Base-by-base conservation (phyloP, 1,140 invertebrate genomes). In the Drosophila paulistorum region DNA sequence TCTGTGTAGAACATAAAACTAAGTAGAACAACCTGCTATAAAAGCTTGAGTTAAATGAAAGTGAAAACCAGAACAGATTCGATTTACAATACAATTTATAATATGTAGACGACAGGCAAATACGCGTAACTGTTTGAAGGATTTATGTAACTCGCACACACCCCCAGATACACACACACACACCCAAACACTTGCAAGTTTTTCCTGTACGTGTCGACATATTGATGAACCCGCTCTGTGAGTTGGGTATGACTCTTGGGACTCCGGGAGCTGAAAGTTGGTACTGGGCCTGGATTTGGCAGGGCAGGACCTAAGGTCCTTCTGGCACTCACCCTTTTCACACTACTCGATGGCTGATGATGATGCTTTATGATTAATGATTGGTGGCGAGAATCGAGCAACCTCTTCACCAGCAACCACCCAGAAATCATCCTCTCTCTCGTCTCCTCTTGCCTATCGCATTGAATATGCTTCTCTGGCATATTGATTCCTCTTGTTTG, bases 341-440 rank as follows among this genome's bases (percentile, higher is more conserved):
- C 74, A 65, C 67, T 64, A 66, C 69, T 66, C 64, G 71, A 67
- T 79, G 78, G 72, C 71, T 82, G 80, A 82, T 78, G 80, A 82
- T 83, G 80, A 82, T 82, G 79, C 80, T 77, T 71, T 78, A 76
- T 83, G 80, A 83, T 83, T 83, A 83, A 83, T 83, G 80, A 76
- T 83, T 83, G 80, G 71, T 82, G 80, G 75, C 79, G 33, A 69
- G 61, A 76, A 58, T 39, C 62, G 68, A 54, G 73, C 61, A 42
- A 54, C 65, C 72, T 65, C 78, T 75, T 62, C 73, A 71, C 4
- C 14, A 14, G 7, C 42, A 45, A 45, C 45, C 45, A 48, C 45
- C 45, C 45, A 48, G 13, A 48, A 45, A 45, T 7, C 14, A 48
- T 10, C 5, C 14, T 20, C 7, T 20, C 45, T 20, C 45, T 48